Percentiles rank a stretch among this genome's conserved stretches.
These are phyloP conservation scores for Limnephilus rhombicus DNA, from an alignment of 2,888 invertebrate genomes.

Conservation along the genomic window DNA sequence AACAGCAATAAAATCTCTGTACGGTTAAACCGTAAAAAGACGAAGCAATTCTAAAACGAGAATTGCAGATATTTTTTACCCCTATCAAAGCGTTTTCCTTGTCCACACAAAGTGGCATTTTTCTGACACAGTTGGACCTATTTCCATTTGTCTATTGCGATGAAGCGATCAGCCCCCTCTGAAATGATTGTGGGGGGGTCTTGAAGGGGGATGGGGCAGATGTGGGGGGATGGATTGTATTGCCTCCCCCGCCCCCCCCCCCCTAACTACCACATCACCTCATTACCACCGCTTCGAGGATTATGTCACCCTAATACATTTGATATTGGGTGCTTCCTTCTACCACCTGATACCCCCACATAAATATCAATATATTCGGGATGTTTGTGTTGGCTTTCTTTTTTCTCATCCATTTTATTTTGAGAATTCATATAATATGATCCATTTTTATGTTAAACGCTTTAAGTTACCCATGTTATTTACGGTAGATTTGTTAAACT, in stretches of 20 bases:
- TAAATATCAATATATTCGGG: conserved; percentile 13
- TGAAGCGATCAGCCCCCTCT: conserved; percentile 10
- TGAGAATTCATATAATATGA: not conserved
- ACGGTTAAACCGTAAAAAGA: not conserved
- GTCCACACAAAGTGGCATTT: not conserved
- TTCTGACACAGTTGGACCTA: not conserved
- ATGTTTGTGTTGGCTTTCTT: not conserved
- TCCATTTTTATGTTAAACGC: not conserved
- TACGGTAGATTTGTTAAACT: not conserved
- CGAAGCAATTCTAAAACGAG: not conserved
- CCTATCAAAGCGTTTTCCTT: not conserved
- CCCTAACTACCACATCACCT: conserved; percentile 27
- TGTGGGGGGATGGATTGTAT: not conserved
- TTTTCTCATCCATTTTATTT: not conserved
- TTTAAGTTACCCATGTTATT: not conserved
- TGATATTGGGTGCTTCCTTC: conserved; percentile 20
- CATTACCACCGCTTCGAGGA: conserved; percentile 36
- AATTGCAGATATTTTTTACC: not conserved
- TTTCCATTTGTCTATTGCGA: conserved; percentile 3
- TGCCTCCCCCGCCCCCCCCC: not conserved
- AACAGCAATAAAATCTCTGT: too few relatives aligned
- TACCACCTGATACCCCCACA: conserved; percentile 15
- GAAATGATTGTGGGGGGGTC: not conserved
- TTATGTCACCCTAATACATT: conserved; percentile 39
- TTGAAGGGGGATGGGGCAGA: not conserved